Percentiles rank a stretch among this genome's conserved stretches.
phyloP scores from a whole-genome alignment of 2,797 vertebrate genomes.

The Helarctos malayanus region DNA sequence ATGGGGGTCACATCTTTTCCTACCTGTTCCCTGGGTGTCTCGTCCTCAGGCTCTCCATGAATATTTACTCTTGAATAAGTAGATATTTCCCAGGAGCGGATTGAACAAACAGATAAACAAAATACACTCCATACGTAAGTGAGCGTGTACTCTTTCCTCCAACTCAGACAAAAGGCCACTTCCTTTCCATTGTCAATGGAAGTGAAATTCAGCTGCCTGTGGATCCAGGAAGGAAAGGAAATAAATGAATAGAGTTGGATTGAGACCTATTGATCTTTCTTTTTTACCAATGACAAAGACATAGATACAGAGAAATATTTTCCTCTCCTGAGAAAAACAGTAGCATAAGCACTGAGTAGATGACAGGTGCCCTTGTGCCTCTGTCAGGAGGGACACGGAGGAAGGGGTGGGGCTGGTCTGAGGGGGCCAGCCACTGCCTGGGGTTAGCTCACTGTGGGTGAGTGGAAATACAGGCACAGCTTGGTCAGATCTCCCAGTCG shows the following conservation, averaged over 20 bases:
- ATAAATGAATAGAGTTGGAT: neutral
- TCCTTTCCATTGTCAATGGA: constrained; percentile 2
- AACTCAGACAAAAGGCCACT: constrained; percentile 50
- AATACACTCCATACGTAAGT: neutral
- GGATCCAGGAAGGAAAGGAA: constrained; percentile 67
- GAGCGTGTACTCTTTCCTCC: neutral
- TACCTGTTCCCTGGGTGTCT: neutral
- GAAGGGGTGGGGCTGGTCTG: neutral
- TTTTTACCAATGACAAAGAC: constrained; percentile 23
- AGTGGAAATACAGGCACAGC: neutral
- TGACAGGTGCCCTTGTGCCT: neutral
- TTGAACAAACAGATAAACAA: neutral
- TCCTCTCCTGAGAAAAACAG: constrained; percentile 53
- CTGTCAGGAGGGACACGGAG: neutral
- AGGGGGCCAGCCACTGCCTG: too few species aligned
- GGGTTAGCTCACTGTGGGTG: neutral
- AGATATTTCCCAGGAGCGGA: neutral
- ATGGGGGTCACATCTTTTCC: neutral
- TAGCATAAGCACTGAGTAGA: neutral
- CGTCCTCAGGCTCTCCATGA: neutral
- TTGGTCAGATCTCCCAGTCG: neutral
- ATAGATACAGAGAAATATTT: constrained; percentile 29
- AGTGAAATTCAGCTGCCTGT: neutral
- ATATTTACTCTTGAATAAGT: constrained; percentile 21
- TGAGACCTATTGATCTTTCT: constrained; percentile 43